Evolutionary conservation across 2,888 invertebrate species (phyloP), one percentile per base, ranked within the genome.

Genomic region (Drosophila mercatorum): DNA sequence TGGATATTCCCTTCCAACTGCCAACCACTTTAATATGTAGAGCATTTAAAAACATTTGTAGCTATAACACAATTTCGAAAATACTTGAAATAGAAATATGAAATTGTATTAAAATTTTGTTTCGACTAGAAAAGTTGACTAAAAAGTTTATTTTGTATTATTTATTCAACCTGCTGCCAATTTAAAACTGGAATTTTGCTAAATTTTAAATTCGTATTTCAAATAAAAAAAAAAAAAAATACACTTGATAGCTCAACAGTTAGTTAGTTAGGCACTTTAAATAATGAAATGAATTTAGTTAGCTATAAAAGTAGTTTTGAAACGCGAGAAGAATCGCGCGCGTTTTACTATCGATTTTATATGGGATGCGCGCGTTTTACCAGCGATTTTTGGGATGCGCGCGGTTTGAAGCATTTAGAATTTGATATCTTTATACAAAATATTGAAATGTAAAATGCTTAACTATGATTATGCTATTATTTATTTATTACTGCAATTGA

Each of bases 191-290:
- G 31, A 47, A 44, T 43, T 58, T 38, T 34, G 46, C 31, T 36
- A 26, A 66, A 41, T 38, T 12, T 22, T 77, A 75, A 77, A 77
- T 77, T 78, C 79, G 79, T 65, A n/a, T 26, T 64, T 8, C 28
- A 75, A 77, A 79, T 70, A 75, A 65, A 41, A 17, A 17, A 55
- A 75, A 65, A 41, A 17, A 17, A 55, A 53, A 53, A 38, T 36
- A 66, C n/a, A 59, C 49, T 63, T 66, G 34, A 49, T 79, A 79
- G 75, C 66, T 77, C 80, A 71, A 70, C 28, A 75, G 66, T 75
- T 60, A 70, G 46, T 57, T 73, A 47, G 64, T 77, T 75, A 77
- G 77, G 77, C 77, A 77, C 77, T 77, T 77, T 44, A 71, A 69
- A 64, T 14, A 67, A 56, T 71, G 71, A 79, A 79, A 67, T 75